phyloP scores from a whole-genome alignment of 2,797 vertebrate genomes.

The Sebastes variabilis region DNA sequence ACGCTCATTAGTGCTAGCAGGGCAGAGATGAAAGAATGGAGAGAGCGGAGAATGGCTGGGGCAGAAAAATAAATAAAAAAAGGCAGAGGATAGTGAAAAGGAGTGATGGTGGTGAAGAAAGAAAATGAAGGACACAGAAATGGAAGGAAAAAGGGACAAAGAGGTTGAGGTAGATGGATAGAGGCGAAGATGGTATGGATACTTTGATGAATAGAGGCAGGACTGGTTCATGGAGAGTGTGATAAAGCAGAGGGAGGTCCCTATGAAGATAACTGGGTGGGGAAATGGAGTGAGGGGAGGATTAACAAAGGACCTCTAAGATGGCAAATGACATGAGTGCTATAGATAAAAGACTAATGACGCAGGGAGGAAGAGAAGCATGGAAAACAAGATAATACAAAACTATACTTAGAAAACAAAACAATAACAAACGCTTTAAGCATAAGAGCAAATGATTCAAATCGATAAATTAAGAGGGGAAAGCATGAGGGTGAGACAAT shows the following conservation, averaged over 20 bases:
- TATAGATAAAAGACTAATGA: conserved; percentile 7
- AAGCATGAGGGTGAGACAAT: not conserved
- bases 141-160: conserved; percentile 42
- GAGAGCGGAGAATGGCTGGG: conserved; percentile 38
- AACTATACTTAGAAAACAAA: not conserved
- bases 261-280: conserved; percentile 53
- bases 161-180: conserved; percentile 41
- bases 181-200: conserved; percentile 44
- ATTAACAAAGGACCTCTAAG: conserved; percentile 41
- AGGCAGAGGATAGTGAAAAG: conserved; percentile 50
- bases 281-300: conserved; percentile 24
- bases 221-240: conserved; percentile 41
- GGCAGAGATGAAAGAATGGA: conserved; percentile 70
- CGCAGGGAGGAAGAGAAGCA: not conserved
- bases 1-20: conserved; percentile 81
- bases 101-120: conserved; percentile 46
- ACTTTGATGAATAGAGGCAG: conserved; percentile 55
- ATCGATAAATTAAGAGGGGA: not conserved
- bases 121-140: conserved; percentile 63
- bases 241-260: conserved; percentile 54
- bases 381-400: not conserved
- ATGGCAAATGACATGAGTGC: conserved; percentile 30
- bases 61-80: conserved; percentile 18
- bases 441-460: not conserved
- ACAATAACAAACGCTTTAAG: not conserved